Percentiles rank a stretch among this genome's conserved stretches.
phyloP scores from a whole-genome alignment of 2,797 vertebrate species.

The Clamator glandarius region DNA sequence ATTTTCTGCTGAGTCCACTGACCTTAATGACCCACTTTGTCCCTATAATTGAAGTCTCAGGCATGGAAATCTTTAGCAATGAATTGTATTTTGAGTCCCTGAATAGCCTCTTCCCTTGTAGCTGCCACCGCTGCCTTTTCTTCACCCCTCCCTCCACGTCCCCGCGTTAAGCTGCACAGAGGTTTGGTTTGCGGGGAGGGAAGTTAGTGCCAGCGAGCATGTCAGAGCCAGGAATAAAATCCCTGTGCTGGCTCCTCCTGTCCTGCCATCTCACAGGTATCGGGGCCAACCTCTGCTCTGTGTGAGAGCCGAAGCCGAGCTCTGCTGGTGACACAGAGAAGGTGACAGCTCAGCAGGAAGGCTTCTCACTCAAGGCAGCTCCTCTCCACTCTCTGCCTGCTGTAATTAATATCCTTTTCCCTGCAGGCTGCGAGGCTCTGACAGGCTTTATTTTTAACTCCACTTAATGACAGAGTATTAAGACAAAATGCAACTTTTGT shows the following conservation, averaged over 20 bases:
- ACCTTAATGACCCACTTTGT: neutral
- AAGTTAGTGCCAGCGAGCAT: neutral
- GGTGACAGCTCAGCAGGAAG: constrained; percentile 27
- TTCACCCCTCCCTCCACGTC: neutral
- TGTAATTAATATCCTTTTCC: constrained; percentile 73
- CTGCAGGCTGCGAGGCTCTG: constrained; percentile 55
- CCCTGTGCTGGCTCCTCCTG: neutral
- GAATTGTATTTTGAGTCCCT: neutral
- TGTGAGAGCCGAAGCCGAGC: neutral
- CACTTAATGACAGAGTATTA: constrained; percentile 68
- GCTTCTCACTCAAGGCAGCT: constrained; percentile 44
- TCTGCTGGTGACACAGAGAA: constrained; percentile 1
- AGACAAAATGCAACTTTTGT: constrained; percentile 58
- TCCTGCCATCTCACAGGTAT: neutral
- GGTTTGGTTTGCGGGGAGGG: neutral
- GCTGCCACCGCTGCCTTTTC: neutral
- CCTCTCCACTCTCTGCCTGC: constrained; percentile 59
- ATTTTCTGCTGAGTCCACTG: neutral
- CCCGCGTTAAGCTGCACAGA: fast-evolving
- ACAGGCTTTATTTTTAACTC: constrained; percentile 72
- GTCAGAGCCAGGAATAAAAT: neutral
- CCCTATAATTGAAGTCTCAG: neutral
- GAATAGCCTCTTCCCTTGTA: neutral
- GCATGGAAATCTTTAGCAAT: neutral
- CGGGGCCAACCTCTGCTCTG: neutral